Conservation (phyloP, 2,113 vertebrate species). For the Pelvicachromis taeniatus region DNA sequence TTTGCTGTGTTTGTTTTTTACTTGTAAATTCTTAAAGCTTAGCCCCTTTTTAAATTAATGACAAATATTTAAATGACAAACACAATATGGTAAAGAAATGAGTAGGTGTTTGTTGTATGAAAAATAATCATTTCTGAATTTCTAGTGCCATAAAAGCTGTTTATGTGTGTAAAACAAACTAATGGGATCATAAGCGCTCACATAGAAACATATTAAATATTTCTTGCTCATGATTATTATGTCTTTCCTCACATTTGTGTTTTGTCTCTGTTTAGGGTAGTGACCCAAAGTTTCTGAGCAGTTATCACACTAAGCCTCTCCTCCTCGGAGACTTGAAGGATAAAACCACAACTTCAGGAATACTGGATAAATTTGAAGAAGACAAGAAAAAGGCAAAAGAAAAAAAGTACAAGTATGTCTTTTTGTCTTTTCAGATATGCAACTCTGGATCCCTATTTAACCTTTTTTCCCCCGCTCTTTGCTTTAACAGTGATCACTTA, state of each 20-base stretch:
- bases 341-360: conserved; percentile 65
- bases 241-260: neutral
- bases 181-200: neutral
- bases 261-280: conserved; percentile 67
- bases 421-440: neutral
- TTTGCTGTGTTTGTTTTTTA: neutral
- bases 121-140: neutral
- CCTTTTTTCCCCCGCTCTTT: neutral
- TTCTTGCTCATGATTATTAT: neutral
- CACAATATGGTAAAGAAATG: neutral
- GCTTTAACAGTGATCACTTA: conserved; percentile 78
- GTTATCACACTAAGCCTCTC: conserved; percentile 86
- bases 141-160: neutral
- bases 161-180: neutral
- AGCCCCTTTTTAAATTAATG: neutral
- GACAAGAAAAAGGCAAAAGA: conserved; percentile 85
- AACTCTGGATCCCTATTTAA: neutral
- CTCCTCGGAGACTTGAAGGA: conserved; percentile 82
- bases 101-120: neutral
- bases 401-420: conserved; percentile 78
- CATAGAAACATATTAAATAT: neutral
- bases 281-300: conserved; percentile 80
- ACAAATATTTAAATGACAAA: neutral
- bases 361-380: conserved; percentile 85
- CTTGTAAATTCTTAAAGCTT: neutral